Evolutionary conservation across 2,888 invertebrate genomes (phyloP).

Genomic region (Galeruca laticollis): DNA sequence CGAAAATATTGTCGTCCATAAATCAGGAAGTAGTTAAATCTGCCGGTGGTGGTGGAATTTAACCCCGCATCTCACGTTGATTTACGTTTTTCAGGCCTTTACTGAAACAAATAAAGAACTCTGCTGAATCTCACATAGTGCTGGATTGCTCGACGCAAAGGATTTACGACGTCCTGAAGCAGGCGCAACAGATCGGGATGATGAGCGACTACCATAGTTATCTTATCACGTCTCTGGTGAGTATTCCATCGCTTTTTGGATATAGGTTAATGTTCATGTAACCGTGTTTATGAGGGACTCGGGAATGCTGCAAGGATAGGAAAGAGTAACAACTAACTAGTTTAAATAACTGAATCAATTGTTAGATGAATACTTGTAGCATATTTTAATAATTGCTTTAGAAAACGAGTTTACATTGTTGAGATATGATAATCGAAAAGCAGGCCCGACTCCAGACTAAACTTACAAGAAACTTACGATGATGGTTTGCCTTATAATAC

Average conservation of each 20-base stretch:
- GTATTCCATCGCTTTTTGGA: constrained; percentile 53
- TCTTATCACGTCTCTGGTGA: constrained; percentile 90
- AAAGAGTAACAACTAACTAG: no score
- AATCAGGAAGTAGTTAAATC: constrained; percentile 24
- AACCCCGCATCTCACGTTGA: constrained; percentile 27
- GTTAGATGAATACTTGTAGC: no score
- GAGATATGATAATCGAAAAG: no score
- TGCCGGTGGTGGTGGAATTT: not conserved
- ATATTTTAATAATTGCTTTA: no score
- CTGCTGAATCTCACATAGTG: constrained; percentile 91
- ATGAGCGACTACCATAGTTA: constrained; percentile 97
- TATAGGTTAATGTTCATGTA: constrained; percentile 26
- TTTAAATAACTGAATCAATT: not conserved
- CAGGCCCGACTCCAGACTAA: no score
- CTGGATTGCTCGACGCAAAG: constrained; percentile 90
- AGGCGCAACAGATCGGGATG: constrained; percentile 96
- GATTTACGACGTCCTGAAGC: constrained; percentile 87
- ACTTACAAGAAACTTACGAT: no score
- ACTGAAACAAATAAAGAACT: constrained; percentile 92
- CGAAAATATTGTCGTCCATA: constrained; percentile 26
- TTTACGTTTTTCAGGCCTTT: constrained; percentile 75
- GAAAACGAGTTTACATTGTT: no score
- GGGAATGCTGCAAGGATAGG: not conserved
- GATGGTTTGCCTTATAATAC: no score
- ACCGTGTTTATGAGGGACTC: constrained; percentile 14